Percentiles rank a stretch among this genome's conserved stretches.
These are phyloP conservation scores for Apantesis nais DNA, from an alignment of 2,888 invertebrate genomes.

Conservation along the genomic window DNA sequence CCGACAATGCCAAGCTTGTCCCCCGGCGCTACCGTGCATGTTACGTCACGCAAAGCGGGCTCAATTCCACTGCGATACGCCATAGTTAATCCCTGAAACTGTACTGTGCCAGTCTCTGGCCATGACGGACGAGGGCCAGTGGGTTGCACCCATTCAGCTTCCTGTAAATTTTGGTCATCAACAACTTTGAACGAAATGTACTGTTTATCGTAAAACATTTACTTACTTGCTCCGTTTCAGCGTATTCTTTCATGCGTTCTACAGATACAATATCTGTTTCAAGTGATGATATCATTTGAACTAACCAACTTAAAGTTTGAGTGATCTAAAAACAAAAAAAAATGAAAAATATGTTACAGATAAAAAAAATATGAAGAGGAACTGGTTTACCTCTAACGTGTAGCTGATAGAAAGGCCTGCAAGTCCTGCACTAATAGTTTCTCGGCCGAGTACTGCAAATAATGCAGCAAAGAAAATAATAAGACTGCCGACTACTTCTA, in stretches of 20 bases:
- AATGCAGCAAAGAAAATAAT: constrained; percentile 97
- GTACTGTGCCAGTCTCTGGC: constrained; percentile 9
- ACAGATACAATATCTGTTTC: constrained; percentile 99
- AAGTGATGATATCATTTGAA: constrained; percentile 97
- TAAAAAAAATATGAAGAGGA: not conserved
- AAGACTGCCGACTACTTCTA: constrained; percentile 98
- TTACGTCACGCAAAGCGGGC: constrained; percentile 92
- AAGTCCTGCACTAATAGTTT: constrained; percentile 90
- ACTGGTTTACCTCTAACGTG: constrained; percentile 89
- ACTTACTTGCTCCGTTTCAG: constrained; percentile 90
- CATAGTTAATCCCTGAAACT: constrained; percentile 6
- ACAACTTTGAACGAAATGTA: too few relatives aligned
- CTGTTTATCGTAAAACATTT: too few relatives aligned
- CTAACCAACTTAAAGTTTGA: constrained; percentile 97
- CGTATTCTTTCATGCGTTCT: constrained; percentile 98
- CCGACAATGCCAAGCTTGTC: constrained; percentile 97
- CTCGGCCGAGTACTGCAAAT: constrained; percentile 94
- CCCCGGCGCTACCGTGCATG: constrained; percentile 91
- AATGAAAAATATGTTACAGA: not conserved
- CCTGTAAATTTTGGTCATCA: not conserved
- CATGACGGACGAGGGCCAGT: constrained; percentile 6
- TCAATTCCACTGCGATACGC: constrained; percentile 83
- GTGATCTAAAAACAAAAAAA: constrained; percentile 88
- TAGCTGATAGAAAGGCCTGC: constrained; percentile 96
- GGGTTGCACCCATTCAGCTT: constrained; percentile 8